Conservation (phyloP, 2,113 vertebrate genomes). For the Penelope pileata region DNA sequence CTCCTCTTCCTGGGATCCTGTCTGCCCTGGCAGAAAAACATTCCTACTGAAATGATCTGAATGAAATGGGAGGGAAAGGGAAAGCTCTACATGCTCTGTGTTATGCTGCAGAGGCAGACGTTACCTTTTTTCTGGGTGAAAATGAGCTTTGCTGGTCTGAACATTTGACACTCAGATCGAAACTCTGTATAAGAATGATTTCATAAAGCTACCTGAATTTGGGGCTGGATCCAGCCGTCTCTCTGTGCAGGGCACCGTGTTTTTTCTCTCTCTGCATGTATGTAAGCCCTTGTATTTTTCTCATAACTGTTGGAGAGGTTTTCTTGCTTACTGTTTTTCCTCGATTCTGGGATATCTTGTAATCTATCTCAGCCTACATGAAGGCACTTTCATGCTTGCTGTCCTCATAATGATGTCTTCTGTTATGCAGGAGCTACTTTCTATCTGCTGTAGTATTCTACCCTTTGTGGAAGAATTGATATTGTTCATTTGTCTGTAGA, state of each 20-base stretch:
- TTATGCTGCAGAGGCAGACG: background rate
- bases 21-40: background rate
- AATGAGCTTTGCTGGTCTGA: background rate
- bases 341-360: background rate
- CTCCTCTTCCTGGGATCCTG: slow-evolving; percentile 26
- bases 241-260: background rate
- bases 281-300: background rate
- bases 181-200: background rate
- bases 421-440: slow-evolving; percentile 19
- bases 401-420: background rate
- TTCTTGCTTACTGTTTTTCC: background rate
- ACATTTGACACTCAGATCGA: background rate
- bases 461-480: background rate
- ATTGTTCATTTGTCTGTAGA: background rate
- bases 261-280: background rate
- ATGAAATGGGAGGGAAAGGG: background rate
- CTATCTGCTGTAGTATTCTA: background rate
- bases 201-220: background rate
- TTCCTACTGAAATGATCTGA: background rate
- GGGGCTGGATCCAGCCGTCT: background rate
- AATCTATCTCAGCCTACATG: background rate
- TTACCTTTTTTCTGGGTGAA: background rate
- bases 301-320: background rate
- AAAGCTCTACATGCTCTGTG: background rate
- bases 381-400: background rate